A percentile compares a stretch with the other conserved stretches of the same genome.
Evolutionary conservation across 2,888 invertebrate species (phyloP).

Genomic region (Cephus rjabovi): DNA sequence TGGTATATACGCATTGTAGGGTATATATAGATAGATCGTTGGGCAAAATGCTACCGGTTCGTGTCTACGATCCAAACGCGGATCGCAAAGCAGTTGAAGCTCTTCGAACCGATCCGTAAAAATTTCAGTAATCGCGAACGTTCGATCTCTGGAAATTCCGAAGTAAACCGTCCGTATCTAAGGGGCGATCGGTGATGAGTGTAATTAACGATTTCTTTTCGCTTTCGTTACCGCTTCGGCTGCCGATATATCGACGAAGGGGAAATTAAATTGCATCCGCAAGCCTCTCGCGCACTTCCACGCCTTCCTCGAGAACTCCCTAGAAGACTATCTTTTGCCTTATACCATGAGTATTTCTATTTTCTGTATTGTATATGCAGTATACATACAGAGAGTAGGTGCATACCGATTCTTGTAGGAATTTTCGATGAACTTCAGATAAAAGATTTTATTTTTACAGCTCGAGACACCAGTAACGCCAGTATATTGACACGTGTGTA

Average conservation of each 20-base stretch:
- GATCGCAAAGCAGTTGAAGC: neutral
- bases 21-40: neutral
- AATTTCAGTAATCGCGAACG: neutral
- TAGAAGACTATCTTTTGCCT: neutral
- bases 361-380: neutral
- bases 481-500: neutral
- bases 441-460: neutral
- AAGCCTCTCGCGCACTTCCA: neutral
- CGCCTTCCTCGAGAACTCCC: neutral
- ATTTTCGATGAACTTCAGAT: neutral
- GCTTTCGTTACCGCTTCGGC: neutral
- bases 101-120: neutral
- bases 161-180: neutral
- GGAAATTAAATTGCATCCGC: neutral
- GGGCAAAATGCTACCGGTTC: neutral
- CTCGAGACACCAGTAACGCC: neutral
- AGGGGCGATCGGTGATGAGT: neutral
- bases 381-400: neutral
- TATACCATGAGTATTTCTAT: neutral
- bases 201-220: neutral
- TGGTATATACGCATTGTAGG: neutral
- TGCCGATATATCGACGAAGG: neutral
- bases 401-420: neutral
- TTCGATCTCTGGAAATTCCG: neutral
- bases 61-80: neutral